Conservation (phyloP, 2,888 invertebrate species). For the Apocheima hispidaria region DNA sequence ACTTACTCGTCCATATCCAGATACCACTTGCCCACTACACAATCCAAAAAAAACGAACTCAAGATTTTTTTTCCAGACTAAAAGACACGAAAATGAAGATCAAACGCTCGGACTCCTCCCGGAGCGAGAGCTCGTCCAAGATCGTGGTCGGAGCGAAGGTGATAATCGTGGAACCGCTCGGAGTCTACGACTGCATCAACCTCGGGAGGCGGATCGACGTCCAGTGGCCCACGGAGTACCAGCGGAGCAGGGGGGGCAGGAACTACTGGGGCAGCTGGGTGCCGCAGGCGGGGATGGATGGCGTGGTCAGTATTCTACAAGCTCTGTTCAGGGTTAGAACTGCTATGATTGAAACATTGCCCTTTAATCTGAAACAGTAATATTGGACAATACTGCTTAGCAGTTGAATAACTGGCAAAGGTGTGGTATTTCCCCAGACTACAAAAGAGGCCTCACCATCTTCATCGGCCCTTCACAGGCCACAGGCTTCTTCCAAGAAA, state of each 20-base stretch:
- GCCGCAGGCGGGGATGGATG: slow-evolving; percentile 96
- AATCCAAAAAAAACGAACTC: no score
- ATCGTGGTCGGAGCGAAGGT: slow-evolving; percentile 64
- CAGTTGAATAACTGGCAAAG: no score
- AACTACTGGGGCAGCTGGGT: slow-evolving; percentile 96
- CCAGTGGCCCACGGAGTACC: slow-evolving; percentile 97
- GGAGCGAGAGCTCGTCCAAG: slow-evolving; percentile 73
- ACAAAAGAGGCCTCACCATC: no score
- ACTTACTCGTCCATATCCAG: no score
- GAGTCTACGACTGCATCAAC: slow-evolving; percentile 96
- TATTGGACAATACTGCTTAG: no score
- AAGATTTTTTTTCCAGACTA: slow-evolving; percentile 44
- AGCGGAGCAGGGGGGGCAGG: slow-evolving; percentile 94
- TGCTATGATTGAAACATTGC: no score
- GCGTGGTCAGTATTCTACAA: slow-evolving; percentile 86
- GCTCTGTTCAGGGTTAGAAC: no score
- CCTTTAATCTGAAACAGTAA: no score
- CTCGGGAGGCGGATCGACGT: slow-evolving; percentile 96
- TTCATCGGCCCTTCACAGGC: no score
- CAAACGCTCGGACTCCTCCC: slow-evolving; percentile 75
- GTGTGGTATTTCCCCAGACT: no score
- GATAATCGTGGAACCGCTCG: slow-evolving; percentile 77
- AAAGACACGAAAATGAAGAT: slow-evolving; percentile 80
- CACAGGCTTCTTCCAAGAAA: no score
- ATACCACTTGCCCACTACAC: no score